A percentile compares a stretch with the other conserved stretches of the same genome.
These are phyloP conservation scores for Glaucopsyche alexis DNA, from an alignment of 2,888 invertebrate genomes.

Conservation along the genomic window DNA sequence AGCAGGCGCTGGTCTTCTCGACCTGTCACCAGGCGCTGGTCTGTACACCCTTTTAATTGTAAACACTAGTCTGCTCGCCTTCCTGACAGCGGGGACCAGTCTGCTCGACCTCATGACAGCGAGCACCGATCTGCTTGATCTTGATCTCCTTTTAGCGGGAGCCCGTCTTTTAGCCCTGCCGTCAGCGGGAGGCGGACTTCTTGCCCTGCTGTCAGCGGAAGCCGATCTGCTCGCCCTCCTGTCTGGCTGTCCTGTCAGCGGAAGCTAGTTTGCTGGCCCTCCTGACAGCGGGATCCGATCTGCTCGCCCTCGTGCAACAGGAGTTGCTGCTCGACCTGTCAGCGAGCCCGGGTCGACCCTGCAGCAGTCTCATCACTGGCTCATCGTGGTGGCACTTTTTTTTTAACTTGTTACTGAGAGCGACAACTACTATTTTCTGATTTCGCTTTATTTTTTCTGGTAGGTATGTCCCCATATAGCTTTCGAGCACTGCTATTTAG, in stretches of 20 bases:
- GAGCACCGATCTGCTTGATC: not conserved
- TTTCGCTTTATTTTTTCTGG: too few relatives aligned
- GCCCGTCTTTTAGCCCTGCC: not conserved
- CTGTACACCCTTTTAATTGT: not conserved
- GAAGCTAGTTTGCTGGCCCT: not conserved
- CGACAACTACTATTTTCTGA: too few relatives aligned
- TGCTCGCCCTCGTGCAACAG: not conserved
- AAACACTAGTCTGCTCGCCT: not conserved
- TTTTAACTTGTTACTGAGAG: not conserved
- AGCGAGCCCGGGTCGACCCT: too few relatives aligned
- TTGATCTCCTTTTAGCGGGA: not conserved
- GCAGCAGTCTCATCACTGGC: not conserved
- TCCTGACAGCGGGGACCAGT: not conserved
- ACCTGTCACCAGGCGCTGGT: not conserved
- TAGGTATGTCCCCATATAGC: not conserved
- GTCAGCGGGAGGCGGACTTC: not conserved
- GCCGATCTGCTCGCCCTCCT: not conserved
- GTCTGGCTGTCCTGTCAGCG: not conserved
- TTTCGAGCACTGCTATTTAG: too few relatives aligned
- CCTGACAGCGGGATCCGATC: not conserved
- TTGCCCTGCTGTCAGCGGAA: not conserved
- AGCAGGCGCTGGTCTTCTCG: not conserved
- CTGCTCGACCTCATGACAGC: not conserved
- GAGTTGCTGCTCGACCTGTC: not conserved
- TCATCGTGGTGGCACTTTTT: too few relatives aligned